These are phyloP conservation scores for Papilio polyxenes DNA, from an alignment of 1,140 invertebrate genomes.

Conservation along the genomic window DNA sequence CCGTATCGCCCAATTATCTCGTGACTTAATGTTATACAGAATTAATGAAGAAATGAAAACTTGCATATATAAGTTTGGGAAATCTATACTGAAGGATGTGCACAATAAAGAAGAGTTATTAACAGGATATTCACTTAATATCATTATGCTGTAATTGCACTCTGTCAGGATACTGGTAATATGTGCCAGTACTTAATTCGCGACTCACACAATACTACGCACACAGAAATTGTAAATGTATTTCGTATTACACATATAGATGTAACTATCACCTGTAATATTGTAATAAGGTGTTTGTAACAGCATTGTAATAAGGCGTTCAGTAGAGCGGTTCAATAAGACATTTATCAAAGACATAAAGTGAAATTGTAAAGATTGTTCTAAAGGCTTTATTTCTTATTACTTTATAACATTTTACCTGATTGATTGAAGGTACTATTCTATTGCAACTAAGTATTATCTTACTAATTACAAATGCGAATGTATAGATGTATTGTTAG, in stretches of 20 bases:
- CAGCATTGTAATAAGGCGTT: no score
- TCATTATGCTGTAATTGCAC: slow-evolving; percentile 39
- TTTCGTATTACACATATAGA: background rate
- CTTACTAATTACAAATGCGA: no score
- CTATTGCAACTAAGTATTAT: no score
- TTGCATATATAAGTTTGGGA: slow-evolving; percentile 1
- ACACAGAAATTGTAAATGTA: background rate
- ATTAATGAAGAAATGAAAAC: background rate
- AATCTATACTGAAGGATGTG: slow-evolving; percentile 30
- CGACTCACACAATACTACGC: slow-evolving; percentile 7
- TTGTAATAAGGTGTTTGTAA: background rate
- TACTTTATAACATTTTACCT: no score
- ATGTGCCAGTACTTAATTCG: slow-evolving; percentile 32
- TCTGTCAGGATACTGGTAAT: slow-evolving; percentile 37
- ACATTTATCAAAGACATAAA: no score
- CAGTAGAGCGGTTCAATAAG: no score
- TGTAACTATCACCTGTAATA: background rate
- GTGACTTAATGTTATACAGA: background rate
- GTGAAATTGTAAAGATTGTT: no score
- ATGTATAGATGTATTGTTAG: no score
- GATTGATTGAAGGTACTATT: no score
- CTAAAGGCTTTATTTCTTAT: no score
- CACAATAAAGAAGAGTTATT: slow-evolving; percentile 18
- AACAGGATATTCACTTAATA: slow-evolving; percentile 39
- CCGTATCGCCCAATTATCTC: background rate